Conservation (phyloP, 2,888 invertebrate genomes). For the Andrena trimmerana region DNA sequence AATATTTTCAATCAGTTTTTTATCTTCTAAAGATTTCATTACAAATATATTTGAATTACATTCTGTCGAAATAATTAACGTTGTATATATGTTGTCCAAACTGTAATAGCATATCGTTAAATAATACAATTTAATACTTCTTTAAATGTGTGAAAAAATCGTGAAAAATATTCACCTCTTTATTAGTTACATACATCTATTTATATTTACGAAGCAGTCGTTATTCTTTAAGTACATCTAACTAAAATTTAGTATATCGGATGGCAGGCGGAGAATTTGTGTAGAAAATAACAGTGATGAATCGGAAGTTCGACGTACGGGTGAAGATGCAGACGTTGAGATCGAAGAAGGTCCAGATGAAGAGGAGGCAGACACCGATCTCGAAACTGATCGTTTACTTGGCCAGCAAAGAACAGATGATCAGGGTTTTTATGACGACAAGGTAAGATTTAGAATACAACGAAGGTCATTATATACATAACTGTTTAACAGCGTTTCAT, state of each 20-base stretch:
- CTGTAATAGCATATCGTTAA: background rate
- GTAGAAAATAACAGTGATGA: conserved; percentile 83
- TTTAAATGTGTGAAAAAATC: background rate
- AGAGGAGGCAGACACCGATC: conserved; percentile 97
- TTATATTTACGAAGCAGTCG: conserved; percentile 18
- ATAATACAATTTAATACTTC: background rate
- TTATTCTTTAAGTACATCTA: conserved; percentile 80
- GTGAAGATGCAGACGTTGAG: conserved; percentile 83
- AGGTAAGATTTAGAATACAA: conserved; percentile 86
- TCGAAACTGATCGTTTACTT: conserved; percentile 98
- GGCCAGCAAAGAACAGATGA: conserved; percentile 98
- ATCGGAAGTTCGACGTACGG: conserved; percentile 79
- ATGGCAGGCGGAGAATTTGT: conserved; percentile 83
- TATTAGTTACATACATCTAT: conserved; percentile 7
- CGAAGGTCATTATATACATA: background rate
- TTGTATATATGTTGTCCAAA: too few relatives aligned
- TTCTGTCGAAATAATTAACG: too few relatives aligned
- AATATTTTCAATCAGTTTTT: too few relatives aligned
- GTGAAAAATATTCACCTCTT: background rate
- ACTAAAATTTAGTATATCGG: conserved; percentile 84
- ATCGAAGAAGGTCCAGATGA: conserved; percentile 82
- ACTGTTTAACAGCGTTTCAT: conserved; percentile 2
- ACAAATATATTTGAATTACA: too few relatives aligned
- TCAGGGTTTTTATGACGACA: conserved; percentile 96
- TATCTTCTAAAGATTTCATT: too few relatives aligned